Evolutionary conservation across 2,797 vertebrate species (phyloP).

Genomic region (Alauda arvensis): DNA sequence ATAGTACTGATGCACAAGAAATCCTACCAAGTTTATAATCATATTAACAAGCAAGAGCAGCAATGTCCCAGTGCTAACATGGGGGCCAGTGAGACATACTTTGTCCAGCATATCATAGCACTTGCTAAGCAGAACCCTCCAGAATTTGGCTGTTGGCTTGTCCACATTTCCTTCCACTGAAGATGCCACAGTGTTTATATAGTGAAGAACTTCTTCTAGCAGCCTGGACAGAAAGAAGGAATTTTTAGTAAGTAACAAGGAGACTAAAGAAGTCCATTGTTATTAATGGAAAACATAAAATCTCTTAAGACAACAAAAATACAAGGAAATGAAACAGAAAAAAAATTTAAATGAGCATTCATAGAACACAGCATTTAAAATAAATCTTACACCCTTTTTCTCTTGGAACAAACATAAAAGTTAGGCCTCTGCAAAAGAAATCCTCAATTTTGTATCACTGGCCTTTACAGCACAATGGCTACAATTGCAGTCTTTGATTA

Average conservation of each 20-base stretch:
- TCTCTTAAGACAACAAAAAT: not conserved
- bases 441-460: not conserved
- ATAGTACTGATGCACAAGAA: not conserved
- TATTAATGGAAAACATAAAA: conserved; percentile 25
- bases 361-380: not conserved
- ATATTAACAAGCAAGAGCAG: not conserved
- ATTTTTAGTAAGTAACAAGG: not conserved
- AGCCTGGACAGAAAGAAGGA: conserved; percentile 72
- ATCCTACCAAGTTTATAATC: not conserved
- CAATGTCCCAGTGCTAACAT: not conserved
- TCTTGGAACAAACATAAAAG: not conserved
- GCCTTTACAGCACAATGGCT: not conserved
- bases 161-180: conserved; percentile 85
- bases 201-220: conserved; percentile 85
- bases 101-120: conserved; percentile 92
- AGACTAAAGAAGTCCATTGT: conserved; percentile 47
- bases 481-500: not conserved
- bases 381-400: not conserved
- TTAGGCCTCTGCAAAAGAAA: not conserved
- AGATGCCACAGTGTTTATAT: conserved; percentile 83
- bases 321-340: not conserved
- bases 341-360: not conserved
- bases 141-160: conserved; percentile 88
- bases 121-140: conserved; percentile 92
- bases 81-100: conserved; percentile 63